Evolutionary conservation across 2,888 invertebrate genomes (phyloP).

Genomic region (Drosophila prostipennis): DNA sequence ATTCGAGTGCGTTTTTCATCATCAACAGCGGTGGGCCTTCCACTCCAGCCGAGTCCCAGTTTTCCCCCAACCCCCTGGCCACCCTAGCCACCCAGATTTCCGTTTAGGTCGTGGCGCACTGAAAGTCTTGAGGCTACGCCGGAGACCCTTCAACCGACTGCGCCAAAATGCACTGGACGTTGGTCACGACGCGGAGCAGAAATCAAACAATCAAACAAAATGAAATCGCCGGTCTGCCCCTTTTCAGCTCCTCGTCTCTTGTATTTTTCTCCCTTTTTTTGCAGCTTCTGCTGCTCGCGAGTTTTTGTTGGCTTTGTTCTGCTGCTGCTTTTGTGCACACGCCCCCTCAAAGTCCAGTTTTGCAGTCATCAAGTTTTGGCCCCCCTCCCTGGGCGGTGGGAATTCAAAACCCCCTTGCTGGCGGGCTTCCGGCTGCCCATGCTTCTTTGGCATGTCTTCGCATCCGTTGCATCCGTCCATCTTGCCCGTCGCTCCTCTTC

Average conservation of each 20-base stretch:
- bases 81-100: neutral
- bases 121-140: constrained; percentile 78
- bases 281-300: constrained; percentile 33
- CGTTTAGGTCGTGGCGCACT: constrained; percentile 47
- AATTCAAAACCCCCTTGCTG: constrained; percentile 1
- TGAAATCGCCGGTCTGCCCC: constrained; percentile 63
- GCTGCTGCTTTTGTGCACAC: constrained; percentile 65
- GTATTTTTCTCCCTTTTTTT: constrained; percentile 16
- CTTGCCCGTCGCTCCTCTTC: constrained; percentile 49
- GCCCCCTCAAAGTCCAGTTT: constrained; percentile 72
- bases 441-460: constrained; percentile 80
- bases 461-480: constrained; percentile 73
- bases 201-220: constrained; percentile 79
- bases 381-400: constrained; percentile 34
- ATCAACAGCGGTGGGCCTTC: constrained; percentile 42
- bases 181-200: constrained; percentile 57
- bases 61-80: neutral
- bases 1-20: constrained; percentile 80
- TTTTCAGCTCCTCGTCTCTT: constrained; percentile 8
- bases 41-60: constrained; percentile 14
- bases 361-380: constrained; percentile 72
- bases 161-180: constrained; percentile 66
- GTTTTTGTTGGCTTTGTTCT: constrained; percentile 58
- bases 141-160: constrained; percentile 73
- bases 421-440: constrained; percentile 68